Conservation (phyloP, 2,888 invertebrate species). For the Drosophila recens region DNA sequence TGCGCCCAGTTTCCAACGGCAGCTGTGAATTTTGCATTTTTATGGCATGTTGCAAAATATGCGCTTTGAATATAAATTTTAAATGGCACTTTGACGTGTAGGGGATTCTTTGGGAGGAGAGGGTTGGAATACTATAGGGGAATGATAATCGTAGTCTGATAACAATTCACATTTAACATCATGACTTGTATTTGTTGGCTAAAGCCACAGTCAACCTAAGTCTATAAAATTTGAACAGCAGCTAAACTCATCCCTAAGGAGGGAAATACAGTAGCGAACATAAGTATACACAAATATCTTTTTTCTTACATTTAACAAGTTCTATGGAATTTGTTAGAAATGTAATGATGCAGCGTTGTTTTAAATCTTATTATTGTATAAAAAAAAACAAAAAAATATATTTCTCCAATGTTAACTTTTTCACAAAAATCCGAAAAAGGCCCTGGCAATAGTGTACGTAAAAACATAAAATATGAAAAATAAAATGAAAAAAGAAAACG, state of each 20-base stretch:
- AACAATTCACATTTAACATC: conserved; percentile 32
- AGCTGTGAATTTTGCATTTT: conserved; percentile 76
- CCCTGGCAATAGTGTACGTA: too few relatives aligned
- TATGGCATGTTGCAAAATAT: conserved; percentile 54
- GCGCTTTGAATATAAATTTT: conserved; percentile 56
- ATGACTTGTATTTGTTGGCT: not conserved
- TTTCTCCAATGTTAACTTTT: too few relatives aligned
- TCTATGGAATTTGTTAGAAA: too few relatives aligned
- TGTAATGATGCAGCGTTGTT: too few relatives aligned
- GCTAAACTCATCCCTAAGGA: not conserved
- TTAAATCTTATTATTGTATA: too few relatives aligned
- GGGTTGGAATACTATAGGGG: too few relatives aligned
- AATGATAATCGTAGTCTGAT: conserved; percentile 7
- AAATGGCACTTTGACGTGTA: conserved; percentile 5
- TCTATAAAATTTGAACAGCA: not conserved
- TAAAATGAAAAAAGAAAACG: too few relatives aligned
- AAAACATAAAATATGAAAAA: too few relatives aligned
- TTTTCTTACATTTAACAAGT: too few relatives aligned
- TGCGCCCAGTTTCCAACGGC: conserved; percentile 41
- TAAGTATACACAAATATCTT: too few relatives aligned
- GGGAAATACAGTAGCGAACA: not conserved
- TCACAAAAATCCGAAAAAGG: too few relatives aligned
- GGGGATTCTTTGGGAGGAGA: not conserved
- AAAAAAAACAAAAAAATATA: too few relatives aligned
- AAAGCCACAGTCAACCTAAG: not conserved